Conservation (phyloP, 1,140 invertebrate species). For the Neuroterus valhalla region DNA sequence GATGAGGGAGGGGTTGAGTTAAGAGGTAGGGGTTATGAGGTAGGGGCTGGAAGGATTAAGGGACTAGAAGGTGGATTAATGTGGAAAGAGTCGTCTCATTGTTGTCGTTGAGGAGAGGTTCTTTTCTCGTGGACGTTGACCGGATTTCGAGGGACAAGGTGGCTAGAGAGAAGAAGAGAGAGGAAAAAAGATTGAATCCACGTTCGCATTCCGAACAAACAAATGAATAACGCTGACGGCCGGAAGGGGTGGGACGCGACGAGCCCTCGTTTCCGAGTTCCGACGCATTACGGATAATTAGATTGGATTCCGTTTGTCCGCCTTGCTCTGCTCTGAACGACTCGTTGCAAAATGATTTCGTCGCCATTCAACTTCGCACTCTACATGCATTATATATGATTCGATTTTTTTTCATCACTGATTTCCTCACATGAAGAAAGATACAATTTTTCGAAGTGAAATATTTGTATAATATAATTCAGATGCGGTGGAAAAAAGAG, state of each 20-base stretch:
- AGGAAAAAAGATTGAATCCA: slow-evolving; percentile 32
- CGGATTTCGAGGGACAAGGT: slow-evolving; percentile 26
- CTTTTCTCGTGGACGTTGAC: slow-evolving; percentile 14
- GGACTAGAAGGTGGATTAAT: slow-evolving; percentile 16
- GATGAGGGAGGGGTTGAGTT: neutral
- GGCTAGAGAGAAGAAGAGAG: slow-evolving; percentile 15
- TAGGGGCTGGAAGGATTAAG: slow-evolving; percentile 17
- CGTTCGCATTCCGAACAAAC: slow-evolving; percentile 45
- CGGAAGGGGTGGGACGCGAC: slow-evolving; percentile 55
- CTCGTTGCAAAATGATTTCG: slow-evolving; percentile 50
- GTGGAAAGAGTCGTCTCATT: slow-evolving; percentile 22
- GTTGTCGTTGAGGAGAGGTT: slow-evolving; percentile 13
- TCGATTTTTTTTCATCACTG: no score
- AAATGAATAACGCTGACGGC: slow-evolving; percentile 41
- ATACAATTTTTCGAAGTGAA: no score
- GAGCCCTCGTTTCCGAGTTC: slow-evolving; percentile 63
- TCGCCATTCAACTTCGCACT: slow-evolving; percentile 25
- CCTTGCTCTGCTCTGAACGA: slow-evolving; percentile 39
- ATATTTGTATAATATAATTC: no score
- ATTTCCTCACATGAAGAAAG: no score
- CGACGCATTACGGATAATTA: slow-evolving; percentile 67
- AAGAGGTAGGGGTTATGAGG: slow-evolving; percentile 11
- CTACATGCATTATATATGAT: neutral
- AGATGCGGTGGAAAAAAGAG: no score
- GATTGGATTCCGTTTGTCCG: slow-evolving; percentile 60